These are phyloP conservation scores for Montipora foliosa DNA, from an alignment of 64 coral and sea anemone genomes.

Conservation along the genomic window DNA sequence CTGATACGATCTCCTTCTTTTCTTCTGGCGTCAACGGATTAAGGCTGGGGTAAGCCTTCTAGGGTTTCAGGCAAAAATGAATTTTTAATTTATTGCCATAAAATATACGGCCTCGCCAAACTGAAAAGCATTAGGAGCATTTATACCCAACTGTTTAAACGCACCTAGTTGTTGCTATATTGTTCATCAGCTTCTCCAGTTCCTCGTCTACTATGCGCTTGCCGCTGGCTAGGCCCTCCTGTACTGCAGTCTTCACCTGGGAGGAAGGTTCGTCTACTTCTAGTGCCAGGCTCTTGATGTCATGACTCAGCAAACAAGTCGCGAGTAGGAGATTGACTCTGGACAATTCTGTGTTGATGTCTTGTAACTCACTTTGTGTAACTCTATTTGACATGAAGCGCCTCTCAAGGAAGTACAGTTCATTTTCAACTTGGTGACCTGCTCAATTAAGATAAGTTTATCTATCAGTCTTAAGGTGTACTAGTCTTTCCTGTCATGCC, in stretches of 20 bases:
- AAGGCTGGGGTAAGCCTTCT: background rate
- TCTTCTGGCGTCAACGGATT: conserved; percentile 58
- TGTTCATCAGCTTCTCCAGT: background rate
- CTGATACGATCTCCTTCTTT: conserved; percentile 77
- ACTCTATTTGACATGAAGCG: background rate
- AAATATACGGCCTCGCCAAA: too few species aligned
- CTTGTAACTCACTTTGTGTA: conserved; percentile 29
- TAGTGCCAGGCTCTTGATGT: background rate
- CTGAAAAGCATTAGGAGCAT: too few species aligned
- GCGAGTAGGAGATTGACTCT: conserved; percentile 50
- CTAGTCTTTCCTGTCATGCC: conserved; percentile 4
- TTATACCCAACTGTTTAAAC: background rate
- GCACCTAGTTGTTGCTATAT: background rate
- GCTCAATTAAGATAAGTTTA: background rate
- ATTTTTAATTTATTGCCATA: too few species aligned
- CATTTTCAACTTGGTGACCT: background rate
- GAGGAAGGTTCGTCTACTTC: background rate
- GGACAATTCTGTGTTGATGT: conserved; percentile 65
- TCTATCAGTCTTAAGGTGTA: background rate
- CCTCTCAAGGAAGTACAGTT: conserved; percentile 14
- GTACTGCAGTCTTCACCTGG: background rate
- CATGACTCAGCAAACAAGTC: conserved; percentile 28
- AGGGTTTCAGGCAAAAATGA: too few species aligned
- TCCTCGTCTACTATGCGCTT: conserved; percentile 12
- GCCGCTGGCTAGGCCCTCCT: background rate